A percentile compares a stretch with the other conserved stretches of the same genome.
Evolutionary conservation across 2,888 invertebrate species (phyloP).

Genomic region (Leucophenga maculata): DNA sequence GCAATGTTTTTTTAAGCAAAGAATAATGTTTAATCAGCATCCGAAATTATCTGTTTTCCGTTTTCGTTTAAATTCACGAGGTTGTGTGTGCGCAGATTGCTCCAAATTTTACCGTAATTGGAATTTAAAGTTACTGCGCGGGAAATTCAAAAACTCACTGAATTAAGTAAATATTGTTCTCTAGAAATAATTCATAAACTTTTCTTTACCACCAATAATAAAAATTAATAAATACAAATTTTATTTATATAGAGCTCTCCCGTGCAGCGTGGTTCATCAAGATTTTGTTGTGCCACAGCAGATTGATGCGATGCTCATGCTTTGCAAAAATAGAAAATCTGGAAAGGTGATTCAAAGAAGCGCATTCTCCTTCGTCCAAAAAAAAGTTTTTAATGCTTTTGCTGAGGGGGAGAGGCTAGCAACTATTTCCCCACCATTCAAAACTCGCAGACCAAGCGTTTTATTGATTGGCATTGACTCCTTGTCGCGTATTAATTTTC

Average conservation of each 20-base stretch:
- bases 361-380: conserved; percentile 75
- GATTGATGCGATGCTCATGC: conserved; percentile 55
- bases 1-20: too few species aligned
- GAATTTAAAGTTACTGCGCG: too few species aligned
- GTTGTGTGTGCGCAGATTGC: too few species aligned
- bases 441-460: conserved; percentile 75
- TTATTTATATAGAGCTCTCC: conserved; percentile 46
- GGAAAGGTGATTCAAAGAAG: conserved; percentile 60
- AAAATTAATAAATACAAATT: too few species aligned
- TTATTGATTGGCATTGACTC: conserved; percentile 88
- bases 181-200: too few species aligned
- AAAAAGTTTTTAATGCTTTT: conserved; percentile 53
- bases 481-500: conserved; percentile 84
- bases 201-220: too few species aligned
- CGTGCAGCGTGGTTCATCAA: conserved; percentile 54
- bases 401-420: conserved; percentile 68
- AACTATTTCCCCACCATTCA: background rate
- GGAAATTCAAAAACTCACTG: too few species aligned
- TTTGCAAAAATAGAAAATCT: conserved; percentile 67
- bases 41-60: too few species aligned
- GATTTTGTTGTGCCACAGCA: conserved; percentile 53
- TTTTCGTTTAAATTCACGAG: too few species aligned
- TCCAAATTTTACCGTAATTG: too few species aligned
- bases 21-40: too few species aligned
- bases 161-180: too few species aligned